Evolutionary conservation across 2,888 invertebrate species (phyloP).

Genomic region (Cerceris ruficornis): DNA sequence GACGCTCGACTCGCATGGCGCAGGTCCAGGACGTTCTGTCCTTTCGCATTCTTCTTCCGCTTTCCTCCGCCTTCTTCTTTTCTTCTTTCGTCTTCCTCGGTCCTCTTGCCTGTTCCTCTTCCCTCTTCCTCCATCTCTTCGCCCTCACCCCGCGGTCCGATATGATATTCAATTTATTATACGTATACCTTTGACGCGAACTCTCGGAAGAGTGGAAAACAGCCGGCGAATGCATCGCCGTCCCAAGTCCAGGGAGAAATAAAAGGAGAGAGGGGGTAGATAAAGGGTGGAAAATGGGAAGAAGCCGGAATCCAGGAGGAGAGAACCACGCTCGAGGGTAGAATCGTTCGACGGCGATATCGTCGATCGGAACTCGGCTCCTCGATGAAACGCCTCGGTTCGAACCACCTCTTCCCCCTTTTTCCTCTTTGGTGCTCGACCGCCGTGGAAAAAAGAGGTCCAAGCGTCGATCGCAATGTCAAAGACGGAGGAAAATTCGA

Average conservation of each 20-base stretch:
- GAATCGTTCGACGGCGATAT: slow-evolving; percentile 40
- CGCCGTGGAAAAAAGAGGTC: slow-evolving; percentile 27
- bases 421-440: slow-evolving; percentile 10
- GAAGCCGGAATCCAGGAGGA: slow-evolving; percentile 4
- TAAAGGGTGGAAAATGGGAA: not conserved
- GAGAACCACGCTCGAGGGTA: slow-evolving; percentile 25
- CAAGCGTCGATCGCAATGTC: slow-evolving; percentile 51
- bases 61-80: slow-evolving; percentile 14
- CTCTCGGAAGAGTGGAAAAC: slow-evolving; percentile 29
- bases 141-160: slow-evolving; percentile 23
- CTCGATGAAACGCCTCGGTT: slow-evolving; percentile 49
- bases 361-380: slow-evolving; percentile 31
- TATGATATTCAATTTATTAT: slow-evolving; percentile 73
- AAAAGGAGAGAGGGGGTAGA: slow-evolving; percentile 34
- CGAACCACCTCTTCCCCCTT: slow-evolving; percentile 23
- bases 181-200: slow-evolving; percentile 55
- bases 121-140: slow-evolving; percentile 22
- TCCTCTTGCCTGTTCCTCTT: slow-evolving; percentile 9
- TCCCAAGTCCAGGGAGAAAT: slow-evolving; percentile 28
- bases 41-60: slow-evolving; percentile 37
- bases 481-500: slow-evolving; percentile 39
- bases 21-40: slow-evolving; percentile 66
- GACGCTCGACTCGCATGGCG: slow-evolving; percentile 66
- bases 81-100: slow-evolving; percentile 8
- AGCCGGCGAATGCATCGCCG: slow-evolving; percentile 23